Conservation (phyloP, 2,888 invertebrate genomes). For the Andrena bicolor region DNA sequence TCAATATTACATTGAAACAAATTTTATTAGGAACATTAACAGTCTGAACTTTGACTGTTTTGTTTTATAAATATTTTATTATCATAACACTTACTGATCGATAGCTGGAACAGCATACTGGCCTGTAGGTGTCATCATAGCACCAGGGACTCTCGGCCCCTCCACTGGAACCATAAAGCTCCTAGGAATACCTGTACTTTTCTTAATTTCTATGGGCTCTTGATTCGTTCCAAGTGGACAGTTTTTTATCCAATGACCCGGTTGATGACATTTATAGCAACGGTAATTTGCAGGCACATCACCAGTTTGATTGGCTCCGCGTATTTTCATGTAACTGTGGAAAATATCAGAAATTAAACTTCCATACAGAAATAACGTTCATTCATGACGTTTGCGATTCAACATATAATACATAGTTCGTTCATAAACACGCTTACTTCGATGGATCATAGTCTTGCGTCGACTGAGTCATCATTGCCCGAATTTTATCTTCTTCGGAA, state of each 20-base stretch:
- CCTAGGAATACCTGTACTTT: slow-evolving; percentile 98
- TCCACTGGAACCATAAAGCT: slow-evolving; percentile 98
- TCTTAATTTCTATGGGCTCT: slow-evolving; percentile 93
- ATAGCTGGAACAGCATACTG: slow-evolving; percentile 95
- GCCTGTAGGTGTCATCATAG: slow-evolving; percentile 95
- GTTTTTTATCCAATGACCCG: slow-evolving; percentile 99
- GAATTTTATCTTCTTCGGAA: slow-evolving; percentile 98
- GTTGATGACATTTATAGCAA: slow-evolving; percentile 97
- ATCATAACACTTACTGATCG: slow-evolving; percentile 89
- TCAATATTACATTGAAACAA: slow-evolving; percentile 3
- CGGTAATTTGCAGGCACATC: slow-evolving; percentile 96
- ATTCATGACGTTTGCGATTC: not conserved
- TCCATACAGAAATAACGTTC: not conserved
- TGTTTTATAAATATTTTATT: slow-evolving; percentile 23
- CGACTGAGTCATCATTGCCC: slow-evolving; percentile 98
- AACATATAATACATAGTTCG: slow-evolving; percentile 1
- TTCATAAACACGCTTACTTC: slow-evolving; percentile 91
- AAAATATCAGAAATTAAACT: not conserved
- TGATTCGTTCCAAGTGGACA: slow-evolving; percentile 91
- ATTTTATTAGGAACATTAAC: not conserved
- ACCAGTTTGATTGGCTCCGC: slow-evolving; percentile 95
- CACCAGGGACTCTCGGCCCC: slow-evolving; percentile 95
- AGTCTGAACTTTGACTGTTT: not conserved
- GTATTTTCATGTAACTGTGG: slow-evolving; percentile 93
- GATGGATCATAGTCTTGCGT: slow-evolving; percentile 98